Conservation (phyloP, 2,113 vertebrate genomes). For the Oreochromis tanganicae region DNA sequence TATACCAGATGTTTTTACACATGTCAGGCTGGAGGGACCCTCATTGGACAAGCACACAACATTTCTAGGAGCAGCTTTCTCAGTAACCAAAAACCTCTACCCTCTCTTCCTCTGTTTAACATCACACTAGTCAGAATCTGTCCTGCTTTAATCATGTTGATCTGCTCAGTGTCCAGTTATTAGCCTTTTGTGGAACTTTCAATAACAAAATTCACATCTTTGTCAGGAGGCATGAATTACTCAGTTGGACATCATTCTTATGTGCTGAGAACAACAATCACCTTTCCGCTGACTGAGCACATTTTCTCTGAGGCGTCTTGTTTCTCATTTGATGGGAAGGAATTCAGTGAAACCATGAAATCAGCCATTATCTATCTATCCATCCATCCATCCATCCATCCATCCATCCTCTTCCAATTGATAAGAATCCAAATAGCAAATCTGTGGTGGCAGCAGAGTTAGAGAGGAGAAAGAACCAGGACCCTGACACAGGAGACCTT, state of each 20-base stretch:
- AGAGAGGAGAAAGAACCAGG: not conserved
- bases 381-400: not conserved
- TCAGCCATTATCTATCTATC: not conserved
- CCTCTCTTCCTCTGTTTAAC: not conserved
- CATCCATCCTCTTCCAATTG: not conserved
- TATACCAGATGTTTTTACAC: not conserved
- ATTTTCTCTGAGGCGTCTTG: not conserved
- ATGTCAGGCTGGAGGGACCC: not conserved
- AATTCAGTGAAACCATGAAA: not conserved
- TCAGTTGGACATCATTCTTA: no score
- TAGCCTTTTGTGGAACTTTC: not conserved
- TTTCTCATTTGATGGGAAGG: not conserved
- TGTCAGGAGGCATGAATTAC: not conserved
- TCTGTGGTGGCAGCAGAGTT: not conserved
- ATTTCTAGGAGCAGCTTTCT: slow-evolving; percentile 32
- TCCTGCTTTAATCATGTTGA: not conserved
- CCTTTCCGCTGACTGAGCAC: not conserved
- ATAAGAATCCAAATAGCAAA: not conserved
- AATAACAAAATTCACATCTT: not conserved
- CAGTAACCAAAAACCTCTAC: not conserved
- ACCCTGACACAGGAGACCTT: not conserved
- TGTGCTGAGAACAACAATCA: not conserved
- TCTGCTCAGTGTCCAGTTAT: not conserved
- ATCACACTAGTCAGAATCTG: not conserved
- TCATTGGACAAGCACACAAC: slow-evolving; percentile 24